Base-by-base conservation (phyloP, 1,140 invertebrate genomes). In the Hyphantria cunea region DNA sequence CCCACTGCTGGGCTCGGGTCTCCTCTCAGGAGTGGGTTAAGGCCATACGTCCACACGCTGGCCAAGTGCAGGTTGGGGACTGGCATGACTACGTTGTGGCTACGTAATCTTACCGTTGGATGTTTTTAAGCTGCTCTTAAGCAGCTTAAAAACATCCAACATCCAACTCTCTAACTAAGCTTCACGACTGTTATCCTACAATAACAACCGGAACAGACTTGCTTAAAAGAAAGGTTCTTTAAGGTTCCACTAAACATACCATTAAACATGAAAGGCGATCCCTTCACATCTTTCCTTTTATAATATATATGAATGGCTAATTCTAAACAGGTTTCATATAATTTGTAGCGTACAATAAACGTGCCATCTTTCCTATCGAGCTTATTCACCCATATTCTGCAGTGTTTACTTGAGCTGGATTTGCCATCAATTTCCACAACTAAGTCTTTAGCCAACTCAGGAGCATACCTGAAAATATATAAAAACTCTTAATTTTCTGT, bases 331-430 rank as follows among this genome's bases (percentile, higher is more conserved):
- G 94, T 93, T 76, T 96, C 94, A 82, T 94, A 95, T 9, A 96
- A 70, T 86, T 95, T 96, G 78, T 97, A 98, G 51, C 97, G 92
- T 3, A 97, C 93, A 76, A 98, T 96, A 79, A 95, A 96, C 34
- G 93, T 94, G 2, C 96, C 96, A 93, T 98, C 96, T 76, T 95
- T 95, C 63, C 95, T 92, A 79, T 98, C 94, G 32, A 98, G 92
- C 50, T 95, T 92, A 87, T 98, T 95, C 0, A 93, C 90, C 94
- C 95, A 95, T 64, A 96, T 82, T 68, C 93, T 89, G 80, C 96
- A 96, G 33, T 92, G 76, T 47, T 89, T 86, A 14, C 89, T 91
- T 42, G 87, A 70, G 9, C 41, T 64, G 25, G 92, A 91, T 71
- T 85, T 71, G n/a, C 94, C 94, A 64, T 86, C 83, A 59, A 95